Percentiles rank a stretch among this genome's conserved stretches.
Evolutionary conservation across 2,888 invertebrate species (phyloP).

Genomic region (Synanthedon vespiformis): DNA sequence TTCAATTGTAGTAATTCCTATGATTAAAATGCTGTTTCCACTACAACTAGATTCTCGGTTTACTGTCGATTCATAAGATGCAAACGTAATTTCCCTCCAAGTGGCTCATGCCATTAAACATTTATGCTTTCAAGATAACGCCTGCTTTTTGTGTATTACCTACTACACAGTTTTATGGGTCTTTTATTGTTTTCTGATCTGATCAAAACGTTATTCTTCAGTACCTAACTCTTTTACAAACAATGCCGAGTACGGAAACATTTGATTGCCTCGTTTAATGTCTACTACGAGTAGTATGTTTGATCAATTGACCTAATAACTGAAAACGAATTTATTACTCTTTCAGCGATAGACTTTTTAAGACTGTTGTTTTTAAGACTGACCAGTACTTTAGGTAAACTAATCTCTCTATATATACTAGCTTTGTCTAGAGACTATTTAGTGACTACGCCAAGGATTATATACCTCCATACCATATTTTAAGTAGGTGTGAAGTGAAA

Average conservation of each 20-base stretch:
- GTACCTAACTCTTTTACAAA: slow-evolving; percentile 39
- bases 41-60: slow-evolving; percentile 57
- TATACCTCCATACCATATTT: no score
- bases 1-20: no score
- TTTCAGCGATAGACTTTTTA: neutral
- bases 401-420: no score
- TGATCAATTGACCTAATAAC: neutral
- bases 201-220: slow-evolving; percentile 35
- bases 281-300: neutral
- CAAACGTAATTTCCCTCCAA: slow-evolving; percentile 27
- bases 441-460: no score
- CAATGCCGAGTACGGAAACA: slow-evolving; percentile 14
- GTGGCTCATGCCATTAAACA: slow-evolving; percentile 53
- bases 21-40: slow-evolving; percentile 50
- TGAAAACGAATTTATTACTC: neutral
- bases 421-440: no score
- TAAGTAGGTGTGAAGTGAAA: no score
- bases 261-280: slow-evolving; percentile 1
- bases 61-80: slow-evolving; percentile 52
- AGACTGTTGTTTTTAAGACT: neutral
- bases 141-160: slow-evolving; percentile 46
- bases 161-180: slow-evolving; percentile 47
- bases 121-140: slow-evolving; percentile 59
- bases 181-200: slow-evolving; percentile 56
- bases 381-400: no score